Base-by-base conservation (phyloP, 2,888 invertebrate species). In the Oligia strigilis region DNA sequence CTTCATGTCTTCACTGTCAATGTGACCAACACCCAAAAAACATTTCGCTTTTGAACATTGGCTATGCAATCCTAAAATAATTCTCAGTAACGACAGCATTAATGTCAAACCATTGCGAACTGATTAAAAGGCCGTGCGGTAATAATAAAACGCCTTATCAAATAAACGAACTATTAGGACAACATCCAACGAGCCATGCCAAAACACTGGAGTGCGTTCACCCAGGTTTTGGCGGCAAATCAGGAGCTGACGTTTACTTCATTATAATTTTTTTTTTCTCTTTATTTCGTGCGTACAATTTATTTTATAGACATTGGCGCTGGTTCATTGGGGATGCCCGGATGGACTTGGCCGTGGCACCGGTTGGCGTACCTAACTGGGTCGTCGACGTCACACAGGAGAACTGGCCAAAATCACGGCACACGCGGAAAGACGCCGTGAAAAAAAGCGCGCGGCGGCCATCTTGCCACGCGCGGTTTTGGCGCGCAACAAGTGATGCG, bases 291-390 rank as follows among this genome's bases (percentile, higher is more conserved):
- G 94, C 92, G 93, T 94, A 95, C 94, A 95, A 97, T 97, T 97
- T 97, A 95, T 97, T 97, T 97, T 96, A 97, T 97, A 97, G 97
- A 97, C 96, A 97, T 97, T 97, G 97, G 97, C 97, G 93, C 94
- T 93, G 95, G 95, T 96, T 96, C 97, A 96, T 94, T 93, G 95
- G 96, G 97, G 96, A 96, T 95, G 94, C 96, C 97, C 95, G 93
- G 89, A 93, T 96, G 96, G 95, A 95, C 96, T 97, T 97, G 97
- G 97, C 97, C 97, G 94, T 97, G 97, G 96, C 94, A 96, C 94
- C 94, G 95, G 91, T 97, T 97, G 97, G 97, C 97, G 94, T 92
- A 92, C 93, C 96, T 96, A 97, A 96, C 96, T 97, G 95, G 97
- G 97, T 95, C 96, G 95, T 84, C 93, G 89, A 94, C 97, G 96